Evolutionary conservation across 2,888 invertebrate species (phyloP).

Genomic region (Tetropium fuscum): DNA sequence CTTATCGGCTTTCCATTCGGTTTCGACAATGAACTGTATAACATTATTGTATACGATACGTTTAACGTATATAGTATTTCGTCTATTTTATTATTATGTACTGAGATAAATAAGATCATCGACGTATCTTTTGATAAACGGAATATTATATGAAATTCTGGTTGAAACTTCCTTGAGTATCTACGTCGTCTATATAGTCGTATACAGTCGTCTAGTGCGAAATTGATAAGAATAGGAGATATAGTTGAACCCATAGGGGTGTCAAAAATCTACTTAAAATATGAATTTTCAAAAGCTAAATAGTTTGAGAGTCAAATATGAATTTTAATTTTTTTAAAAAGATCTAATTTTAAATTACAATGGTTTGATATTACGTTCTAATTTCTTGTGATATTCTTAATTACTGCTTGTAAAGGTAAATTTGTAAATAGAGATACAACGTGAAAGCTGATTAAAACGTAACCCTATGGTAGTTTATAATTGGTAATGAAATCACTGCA

Average conservation of each 20-base stretch:
- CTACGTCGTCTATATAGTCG: too few species aligned
- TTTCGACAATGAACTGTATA: too few species aligned
- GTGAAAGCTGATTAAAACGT: neutral
- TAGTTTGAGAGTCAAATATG: too few species aligned
- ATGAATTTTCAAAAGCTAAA: neutral
- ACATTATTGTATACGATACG: too few species aligned
- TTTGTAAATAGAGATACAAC: neutral
- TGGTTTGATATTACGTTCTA: neutral
- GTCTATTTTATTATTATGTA: neutral
- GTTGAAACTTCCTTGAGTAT: too few species aligned
- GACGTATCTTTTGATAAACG: neutral
- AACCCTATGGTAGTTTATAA: neutral
- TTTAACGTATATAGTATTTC: too few species aligned
- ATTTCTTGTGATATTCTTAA: neutral
- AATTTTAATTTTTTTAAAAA: neutral
- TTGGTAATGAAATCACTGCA: neutral
- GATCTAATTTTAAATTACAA: neutral
- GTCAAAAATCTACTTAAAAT: constrained; percentile 8
- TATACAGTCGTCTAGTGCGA: constrained; percentile 1
- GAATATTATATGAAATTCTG: neutral
- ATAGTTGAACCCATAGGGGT: constrained; percentile 2
- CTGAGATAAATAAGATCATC: neutral
- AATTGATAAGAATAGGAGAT: neutral
- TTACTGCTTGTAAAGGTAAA: neutral
- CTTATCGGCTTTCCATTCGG: too few species aligned